Base-by-base conservation (phyloP, 2,113 vertebrate genomes). In the Cheilinus undulatus region DNA sequence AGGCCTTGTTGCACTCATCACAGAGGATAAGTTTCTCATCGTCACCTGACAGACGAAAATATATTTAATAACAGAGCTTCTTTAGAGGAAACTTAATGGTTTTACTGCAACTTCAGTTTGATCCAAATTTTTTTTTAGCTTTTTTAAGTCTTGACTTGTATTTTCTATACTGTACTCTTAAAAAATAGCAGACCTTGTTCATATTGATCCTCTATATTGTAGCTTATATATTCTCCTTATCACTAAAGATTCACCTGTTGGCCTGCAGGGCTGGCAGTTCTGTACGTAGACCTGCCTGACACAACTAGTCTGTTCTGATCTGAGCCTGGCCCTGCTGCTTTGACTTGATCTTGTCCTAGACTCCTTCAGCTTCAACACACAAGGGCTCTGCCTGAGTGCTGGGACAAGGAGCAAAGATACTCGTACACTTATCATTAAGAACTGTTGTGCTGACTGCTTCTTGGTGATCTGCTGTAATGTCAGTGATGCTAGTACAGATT, bases 1-100 rank as follows among this genome's bases (percentile, higher is more conserved):
- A 99, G 66, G 97, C 97, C 91, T 99, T 99, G 90, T 98, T 99
- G 88, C 98, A 99, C 88, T 96, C 97, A 0, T 99, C 98, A 81
- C 98, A 99, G 43, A 99, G 92, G 89, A 98, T 97, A 66, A 99
- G 94, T 79, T 98, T 97, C 93, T 98, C 97, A 52, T 99, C 97
- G 9, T 99, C 97, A 83, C 97, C 97, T 98, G 87, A 28, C 53
- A 52, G 8, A 46, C 19, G 13, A 24, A 4, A 0, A 43, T 0
- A 3, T 2, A 36, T 24, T 10, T 14, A 14, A n/a, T 3, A 43
- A 6, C 17, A 2, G 40, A 45, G 7, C 19, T 45, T 45, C 7
- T 45, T 20, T 45, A 4, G 10, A 45, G 10, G 42, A 17, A 20
- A n/a, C 1, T n/a, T n/a, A 7, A n/a, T 2, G 1, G 19, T 43